Evolutionary conservation across 2,888 invertebrate species (phyloP).

Genomic region (Mythimna vitellina): DNA sequence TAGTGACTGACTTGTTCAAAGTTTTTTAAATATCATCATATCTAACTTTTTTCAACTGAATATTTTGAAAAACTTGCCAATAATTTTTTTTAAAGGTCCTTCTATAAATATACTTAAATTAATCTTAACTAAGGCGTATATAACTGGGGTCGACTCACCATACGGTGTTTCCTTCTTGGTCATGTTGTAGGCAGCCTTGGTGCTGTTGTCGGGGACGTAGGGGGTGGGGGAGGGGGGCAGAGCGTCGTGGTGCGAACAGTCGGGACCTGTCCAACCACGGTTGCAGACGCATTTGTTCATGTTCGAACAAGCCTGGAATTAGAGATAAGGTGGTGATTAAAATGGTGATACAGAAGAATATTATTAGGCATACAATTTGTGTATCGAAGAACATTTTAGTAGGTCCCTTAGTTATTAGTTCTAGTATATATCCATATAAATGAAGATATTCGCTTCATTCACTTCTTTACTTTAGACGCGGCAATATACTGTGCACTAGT

Average conservation of each 20-base stretch:
- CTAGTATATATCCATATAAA: too few species aligned
- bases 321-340: background rate
- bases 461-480: too few species aligned
- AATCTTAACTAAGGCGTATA: constrained; percentile 38
- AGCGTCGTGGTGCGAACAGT: constrained; percentile 95
- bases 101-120: constrained; percentile 4
- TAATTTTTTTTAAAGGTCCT: too few species aligned
- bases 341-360: background rate
- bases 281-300: constrained; percentile 97
- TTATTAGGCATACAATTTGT: background rate
- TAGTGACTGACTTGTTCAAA: background rate
- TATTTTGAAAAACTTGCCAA: background rate
- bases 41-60: background rate
- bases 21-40: background rate
- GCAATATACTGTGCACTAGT: too few species aligned
- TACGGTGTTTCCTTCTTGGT: constrained; percentile 98
- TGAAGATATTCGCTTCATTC: too few species aligned
- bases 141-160: constrained; percentile 93
- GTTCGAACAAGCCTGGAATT: constrained; percentile 97
- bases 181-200: constrained; percentile 92
- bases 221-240: constrained; percentile 92
- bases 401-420: too few species aligned
- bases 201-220: constrained; percentile 87
- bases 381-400: too few species aligned
- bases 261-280: constrained; percentile 96